Percentiles rank a stretch among this genome's conserved stretches.
These are phyloP conservation scores for Caenorhabditis briggsae DNA, from an alignment of 1,140 invertebrate genomes.

Conservation along the genomic window DNA sequence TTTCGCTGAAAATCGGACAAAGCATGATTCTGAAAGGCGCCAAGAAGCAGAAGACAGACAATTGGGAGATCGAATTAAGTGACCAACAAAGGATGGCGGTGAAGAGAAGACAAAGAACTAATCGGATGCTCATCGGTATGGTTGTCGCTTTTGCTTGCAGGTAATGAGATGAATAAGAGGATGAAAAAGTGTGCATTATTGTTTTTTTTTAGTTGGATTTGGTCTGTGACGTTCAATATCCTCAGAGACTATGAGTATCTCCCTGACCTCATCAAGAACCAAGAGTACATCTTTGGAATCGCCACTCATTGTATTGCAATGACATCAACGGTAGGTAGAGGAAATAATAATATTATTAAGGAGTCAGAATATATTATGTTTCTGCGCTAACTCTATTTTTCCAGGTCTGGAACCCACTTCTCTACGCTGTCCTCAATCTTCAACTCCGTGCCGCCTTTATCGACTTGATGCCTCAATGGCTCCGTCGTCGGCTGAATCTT, in stretches of 20 bases:
- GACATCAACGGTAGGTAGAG: conserved; percentile 79
- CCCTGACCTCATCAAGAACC: conserved; percentile 70
- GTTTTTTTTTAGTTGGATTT: conserved; percentile 79
- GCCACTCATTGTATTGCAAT: conserved; percentile 81
- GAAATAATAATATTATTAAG: not conserved
- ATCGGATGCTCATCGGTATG: conserved; percentile 78
- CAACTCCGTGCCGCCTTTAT: conserved; percentile 76
- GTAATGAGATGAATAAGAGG: conserved; percentile 9
- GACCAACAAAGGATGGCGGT: conserved; percentile 73
- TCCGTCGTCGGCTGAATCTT: conserved; percentile 61
- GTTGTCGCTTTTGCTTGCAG: conserved; percentile 63
- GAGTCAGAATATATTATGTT: not conserved
- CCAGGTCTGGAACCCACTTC: conserved; percentile 79
- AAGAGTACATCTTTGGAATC: conserved; percentile 79
- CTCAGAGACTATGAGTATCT: conserved; percentile 79
- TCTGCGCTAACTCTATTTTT: conserved; percentile 62
- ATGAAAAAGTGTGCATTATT: not conserved
- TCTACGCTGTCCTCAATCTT: conserved; percentile 81
- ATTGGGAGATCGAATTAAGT: conserved; percentile 58
- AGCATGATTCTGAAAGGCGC: conserved; percentile 74
- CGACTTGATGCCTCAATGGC: conserved; percentile 73
- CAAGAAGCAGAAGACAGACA: conserved; percentile 58
- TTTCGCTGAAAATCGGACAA: conserved; percentile 73
- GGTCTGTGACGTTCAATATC: conserved; percentile 80
- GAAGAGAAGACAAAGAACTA: conserved; percentile 76